Conservation (phyloP, 2,888 invertebrate species). For the Dichetophora obliterata region DNA sequence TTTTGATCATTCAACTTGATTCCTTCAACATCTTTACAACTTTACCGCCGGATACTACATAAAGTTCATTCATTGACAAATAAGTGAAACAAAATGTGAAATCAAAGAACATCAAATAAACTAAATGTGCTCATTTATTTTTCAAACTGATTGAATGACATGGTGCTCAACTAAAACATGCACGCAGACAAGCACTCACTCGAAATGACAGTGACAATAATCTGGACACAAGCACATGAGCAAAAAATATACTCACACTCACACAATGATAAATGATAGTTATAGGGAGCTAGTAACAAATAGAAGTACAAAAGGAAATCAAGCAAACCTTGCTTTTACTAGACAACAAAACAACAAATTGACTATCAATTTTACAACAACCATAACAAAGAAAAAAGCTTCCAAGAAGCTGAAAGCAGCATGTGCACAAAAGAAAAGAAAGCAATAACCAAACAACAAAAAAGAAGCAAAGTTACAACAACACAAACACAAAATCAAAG, state of each 20-base stretch:
- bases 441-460: not conserved
- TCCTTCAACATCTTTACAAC: not conserved
- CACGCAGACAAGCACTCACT: not conserved
- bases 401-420: not conserved
- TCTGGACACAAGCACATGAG: not conserved
- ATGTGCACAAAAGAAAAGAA: too few relatives aligned
- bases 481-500: not conserved
- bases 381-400: not conserved
- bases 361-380: not conserved
- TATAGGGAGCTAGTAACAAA: too few relatives aligned
- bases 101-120: constrained; percentile 42
- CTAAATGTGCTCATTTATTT: constrained; percentile 51
- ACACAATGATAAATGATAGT: not conserved
- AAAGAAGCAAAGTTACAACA: not conserved
- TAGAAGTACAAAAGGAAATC: not conserved
- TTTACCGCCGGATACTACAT: not conserved
- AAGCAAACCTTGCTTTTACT: not conserved
- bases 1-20: too few relatives aligned
- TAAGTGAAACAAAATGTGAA: not conserved
- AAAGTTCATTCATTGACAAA: not conserved
- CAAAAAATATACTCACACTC: not conserved
- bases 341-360: not conserved
- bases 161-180: not conserved
- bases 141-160: constrained; percentile 6
- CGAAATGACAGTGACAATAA: not conserved